Evolutionary conservation across 1,140 invertebrate species (phyloP).

Genomic region (Orchestia grillus): DNA sequence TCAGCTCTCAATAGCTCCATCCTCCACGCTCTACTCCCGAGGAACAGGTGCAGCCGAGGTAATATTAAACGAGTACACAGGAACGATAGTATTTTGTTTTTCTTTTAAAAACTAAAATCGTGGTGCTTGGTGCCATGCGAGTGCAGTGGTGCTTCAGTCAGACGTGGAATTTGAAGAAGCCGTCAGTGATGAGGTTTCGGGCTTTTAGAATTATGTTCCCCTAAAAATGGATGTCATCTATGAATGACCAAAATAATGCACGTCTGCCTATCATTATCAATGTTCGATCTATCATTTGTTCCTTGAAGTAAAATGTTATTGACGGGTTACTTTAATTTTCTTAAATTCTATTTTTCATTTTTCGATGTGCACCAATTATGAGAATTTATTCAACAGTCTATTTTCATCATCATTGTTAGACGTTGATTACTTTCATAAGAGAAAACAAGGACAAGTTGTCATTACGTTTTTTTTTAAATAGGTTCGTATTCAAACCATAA

Average conservation of each 20-base stretch:
- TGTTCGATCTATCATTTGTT: not conserved
- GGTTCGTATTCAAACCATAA: not conserved
- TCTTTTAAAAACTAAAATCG: not conserved
- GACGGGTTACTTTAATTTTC: not conserved
- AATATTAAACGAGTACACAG: not conserved
- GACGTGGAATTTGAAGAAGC: not conserved
- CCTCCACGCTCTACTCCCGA: not conserved
- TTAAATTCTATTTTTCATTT: not conserved
- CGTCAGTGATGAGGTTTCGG: not conserved
- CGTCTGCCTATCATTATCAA: not conserved
- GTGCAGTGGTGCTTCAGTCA: not conserved
- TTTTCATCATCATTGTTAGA: not conserved
- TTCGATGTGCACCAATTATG: not conserved
- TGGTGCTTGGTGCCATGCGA: no score
- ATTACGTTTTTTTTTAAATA: not conserved
- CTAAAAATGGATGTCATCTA: not conserved
- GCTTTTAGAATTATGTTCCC: not conserved
- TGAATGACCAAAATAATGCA: not conserved
- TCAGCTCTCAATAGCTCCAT: not conserved
- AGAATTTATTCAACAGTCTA: not conserved
- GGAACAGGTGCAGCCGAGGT: not conserved
- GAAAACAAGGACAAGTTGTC: not conserved
- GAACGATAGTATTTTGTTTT: not conserved
- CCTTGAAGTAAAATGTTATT: not conserved
- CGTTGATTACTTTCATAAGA: not conserved